These are phyloP conservation scores for Phrynocephalus vlangalii DNA, from an alignment of 2,797 vertebrate genomes.

Conservation along the genomic window DNA sequence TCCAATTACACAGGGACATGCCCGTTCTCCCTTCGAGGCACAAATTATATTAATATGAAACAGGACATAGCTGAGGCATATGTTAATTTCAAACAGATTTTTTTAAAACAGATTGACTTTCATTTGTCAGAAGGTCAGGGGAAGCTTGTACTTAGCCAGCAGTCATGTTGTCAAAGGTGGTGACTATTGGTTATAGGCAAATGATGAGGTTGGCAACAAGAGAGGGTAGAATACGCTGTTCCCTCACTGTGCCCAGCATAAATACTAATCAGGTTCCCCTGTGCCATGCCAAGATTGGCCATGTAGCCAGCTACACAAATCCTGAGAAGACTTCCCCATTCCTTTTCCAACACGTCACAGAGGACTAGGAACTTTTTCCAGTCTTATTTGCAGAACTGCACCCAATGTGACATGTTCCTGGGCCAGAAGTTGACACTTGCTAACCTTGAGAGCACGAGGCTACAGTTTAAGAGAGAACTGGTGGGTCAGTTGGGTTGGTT, in stretches of 20 bases:
- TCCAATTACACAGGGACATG: not conserved
- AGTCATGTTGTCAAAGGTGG: not conserved
- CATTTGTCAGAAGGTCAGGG: too few species aligned
- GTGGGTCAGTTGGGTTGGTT: too few species aligned
- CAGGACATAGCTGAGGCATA: too few species aligned
- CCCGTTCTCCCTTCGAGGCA: not conserved
- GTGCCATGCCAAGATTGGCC: not conserved
- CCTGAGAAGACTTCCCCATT: not conserved
- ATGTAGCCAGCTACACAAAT: not conserved
- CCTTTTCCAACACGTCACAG: not conserved
- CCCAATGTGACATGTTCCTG: not conserved
- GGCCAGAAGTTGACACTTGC: not conserved
- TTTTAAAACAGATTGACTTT: too few species aligned
- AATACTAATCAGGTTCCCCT: not conserved
- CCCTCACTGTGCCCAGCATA: not conserved
- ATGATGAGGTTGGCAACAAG: not conserved
- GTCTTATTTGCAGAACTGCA: not conserved
- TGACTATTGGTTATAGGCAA: not conserved
- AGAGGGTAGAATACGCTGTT: fast-evolving
- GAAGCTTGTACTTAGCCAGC: not conserved
- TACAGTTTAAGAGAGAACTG: not conserved
- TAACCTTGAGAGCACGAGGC: fast-evolving
- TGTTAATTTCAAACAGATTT: too few species aligned
- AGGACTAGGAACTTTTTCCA: not conserved
- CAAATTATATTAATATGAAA: too few species aligned